Percentiles rank a stretch among this genome's conserved stretches.
Evolutionary conservation across 2,113 vertebrate genomes (phyloP).

Genomic region (Proterorhinus semilunaris): DNA sequence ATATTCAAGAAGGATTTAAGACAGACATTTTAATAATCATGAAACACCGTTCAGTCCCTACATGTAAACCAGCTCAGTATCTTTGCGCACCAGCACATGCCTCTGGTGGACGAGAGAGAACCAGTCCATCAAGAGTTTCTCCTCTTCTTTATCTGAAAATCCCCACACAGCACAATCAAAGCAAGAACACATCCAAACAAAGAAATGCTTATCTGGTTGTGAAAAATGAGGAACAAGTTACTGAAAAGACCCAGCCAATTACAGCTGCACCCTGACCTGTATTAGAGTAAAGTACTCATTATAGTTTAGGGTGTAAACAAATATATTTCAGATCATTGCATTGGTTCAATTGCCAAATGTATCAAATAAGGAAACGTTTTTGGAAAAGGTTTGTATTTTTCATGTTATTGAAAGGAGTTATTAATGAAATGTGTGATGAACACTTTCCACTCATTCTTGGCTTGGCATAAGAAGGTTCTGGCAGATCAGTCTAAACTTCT

Average conservation of each 20-base stretch:
- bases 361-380: too few relatives aligned
- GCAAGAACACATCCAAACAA: background rate
- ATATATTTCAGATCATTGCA: background rate
- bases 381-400: too few relatives aligned
- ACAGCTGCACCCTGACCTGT: background rate
- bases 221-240: background rate
- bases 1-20: background rate
- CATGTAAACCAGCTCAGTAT: constrained; percentile 88
- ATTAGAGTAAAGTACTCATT: background rate
- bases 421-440: background rate
- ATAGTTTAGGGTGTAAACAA: background rate
- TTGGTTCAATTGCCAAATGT: background rate
- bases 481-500: too few relatives aligned
- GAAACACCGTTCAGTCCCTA: constrained; percentile 69
- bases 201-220: background rate
- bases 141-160: constrained; percentile 81
- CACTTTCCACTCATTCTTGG: background rate
- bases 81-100: constrained; percentile 81
- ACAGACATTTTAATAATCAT: background rate
- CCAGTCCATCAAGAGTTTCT: constrained; percentile 87
- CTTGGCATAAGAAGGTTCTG: too few relatives aligned
- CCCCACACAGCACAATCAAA: constrained; percentile 7
- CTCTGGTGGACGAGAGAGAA: constrained; percentile 88
- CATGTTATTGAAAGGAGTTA: too few relatives aligned
- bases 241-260: background rate